Conservation (phyloP, 2,888 invertebrate species). For the Dermolepida albohirtum region DNA sequence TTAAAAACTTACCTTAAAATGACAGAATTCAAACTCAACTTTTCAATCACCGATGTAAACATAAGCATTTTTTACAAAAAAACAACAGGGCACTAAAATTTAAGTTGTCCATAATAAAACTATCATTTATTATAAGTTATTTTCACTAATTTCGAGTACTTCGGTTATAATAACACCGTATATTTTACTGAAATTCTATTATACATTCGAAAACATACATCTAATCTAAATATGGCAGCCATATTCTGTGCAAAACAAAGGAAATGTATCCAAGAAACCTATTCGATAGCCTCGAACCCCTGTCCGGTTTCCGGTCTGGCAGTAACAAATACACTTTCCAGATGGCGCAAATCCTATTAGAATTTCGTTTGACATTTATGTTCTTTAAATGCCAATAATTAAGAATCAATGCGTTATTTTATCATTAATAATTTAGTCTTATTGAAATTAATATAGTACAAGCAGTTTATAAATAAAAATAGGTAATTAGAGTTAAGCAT, state of each 20-base stretch:
- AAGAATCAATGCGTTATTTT: too few relatives aligned
- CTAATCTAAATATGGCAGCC: conserved; percentile 88
- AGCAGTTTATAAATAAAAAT: too few relatives aligned
- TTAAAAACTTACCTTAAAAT: conserved; percentile 67
- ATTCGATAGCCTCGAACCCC: conserved; percentile 63
- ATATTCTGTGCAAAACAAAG: conserved; percentile 86
- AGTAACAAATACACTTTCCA: conserved; percentile 40
- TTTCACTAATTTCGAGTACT: conserved; percentile 59
- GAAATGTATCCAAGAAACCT: conserved; percentile 66
- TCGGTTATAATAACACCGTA: conserved; percentile 61
- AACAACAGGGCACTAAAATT: conserved; percentile 62
- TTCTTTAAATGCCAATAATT: conserved; percentile 7
- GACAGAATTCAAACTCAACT: conserved; percentile 74
- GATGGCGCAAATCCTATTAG: conserved; percentile 45
- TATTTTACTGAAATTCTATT: conserved; percentile 61
- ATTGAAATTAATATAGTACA: too few relatives aligned
- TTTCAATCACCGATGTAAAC: conserved; percentile 81
- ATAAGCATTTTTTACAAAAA: conserved; percentile 71
- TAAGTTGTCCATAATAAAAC: conserved; percentile 61
- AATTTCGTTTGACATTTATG: conserved; percentile 19
- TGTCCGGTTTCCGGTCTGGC: conserved; percentile 61
- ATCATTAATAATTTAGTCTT: too few relatives aligned
- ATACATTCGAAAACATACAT: conserved; percentile 80
- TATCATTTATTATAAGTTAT: conserved; percentile 64
- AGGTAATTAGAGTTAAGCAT: too few relatives aligned